These are phyloP conservation scores for Ramphastos sulfuratus DNA, from an alignment of 2,113 vertebrate species.

Conservation along the genomic window DNA sequence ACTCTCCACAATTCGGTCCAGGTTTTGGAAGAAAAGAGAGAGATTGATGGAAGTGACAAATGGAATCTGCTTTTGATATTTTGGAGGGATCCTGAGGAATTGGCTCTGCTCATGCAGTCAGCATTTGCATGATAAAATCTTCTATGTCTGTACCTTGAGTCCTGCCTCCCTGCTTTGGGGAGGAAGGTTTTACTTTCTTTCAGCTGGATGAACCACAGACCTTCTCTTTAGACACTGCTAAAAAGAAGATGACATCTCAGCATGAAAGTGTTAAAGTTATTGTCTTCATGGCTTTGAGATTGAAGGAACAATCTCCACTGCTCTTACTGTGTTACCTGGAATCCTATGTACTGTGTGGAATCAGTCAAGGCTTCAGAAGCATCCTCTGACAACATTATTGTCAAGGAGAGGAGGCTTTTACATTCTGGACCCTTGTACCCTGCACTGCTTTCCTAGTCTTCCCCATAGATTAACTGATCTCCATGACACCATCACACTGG, in stretches of 20 bases:
- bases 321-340: background rate
- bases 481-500: background rate
- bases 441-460: background rate
- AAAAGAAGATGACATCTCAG: background rate
- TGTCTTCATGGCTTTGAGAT: background rate
- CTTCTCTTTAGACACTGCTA: background rate
- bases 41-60: background rate
- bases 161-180: background rate
- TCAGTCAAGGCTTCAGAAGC: slow-evolving; percentile 10
- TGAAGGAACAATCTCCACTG: background rate
- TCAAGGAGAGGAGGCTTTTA: background rate
- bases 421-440: background rate
- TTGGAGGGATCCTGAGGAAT: background rate
- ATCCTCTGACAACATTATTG: background rate
- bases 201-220: background rate
- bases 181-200: background rate
- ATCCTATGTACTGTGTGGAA: background rate
- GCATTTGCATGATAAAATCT: background rate
- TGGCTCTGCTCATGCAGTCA: background rate
- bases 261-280: background rate
- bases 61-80: background rate
- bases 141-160: background rate
- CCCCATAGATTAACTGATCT: background rate
- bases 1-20: background rate
- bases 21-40: background rate